A percentile compares a stretch with the other conserved stretches of the same genome.
These are phyloP conservation scores for Sitobion miscanthi DNA, from an alignment of 1,140 invertebrate species.

Conservation along the genomic window DNA sequence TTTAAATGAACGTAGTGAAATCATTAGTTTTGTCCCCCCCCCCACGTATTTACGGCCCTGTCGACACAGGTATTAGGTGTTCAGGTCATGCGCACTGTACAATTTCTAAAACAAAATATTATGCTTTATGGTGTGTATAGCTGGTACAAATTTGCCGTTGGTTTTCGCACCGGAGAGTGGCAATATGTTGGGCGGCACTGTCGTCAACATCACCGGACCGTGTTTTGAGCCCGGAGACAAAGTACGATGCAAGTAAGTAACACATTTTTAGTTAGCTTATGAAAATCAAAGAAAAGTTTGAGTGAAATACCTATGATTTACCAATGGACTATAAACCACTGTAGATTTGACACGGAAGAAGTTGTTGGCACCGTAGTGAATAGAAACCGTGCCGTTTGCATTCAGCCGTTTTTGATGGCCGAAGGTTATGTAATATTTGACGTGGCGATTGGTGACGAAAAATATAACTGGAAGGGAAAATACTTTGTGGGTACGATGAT, in stretches of 20 bases:
- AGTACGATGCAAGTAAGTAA: conserved; percentile 71
- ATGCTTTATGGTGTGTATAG: conserved; percentile 66
- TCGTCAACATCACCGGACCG: conserved; percentile 94
- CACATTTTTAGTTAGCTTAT: neutral
- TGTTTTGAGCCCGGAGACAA: conserved; percentile 79
- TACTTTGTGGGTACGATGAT: conserved; percentile 81
- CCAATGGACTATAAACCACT: neutral
- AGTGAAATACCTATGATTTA: neutral
- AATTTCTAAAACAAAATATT: neutral
- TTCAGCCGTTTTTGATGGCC: conserved; percentile 86
- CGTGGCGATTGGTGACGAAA: conserved; percentile 82
- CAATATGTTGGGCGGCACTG: conserved; percentile 92
- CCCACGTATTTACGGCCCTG: too few species aligned
- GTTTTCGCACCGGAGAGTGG: conserved; percentile 92
- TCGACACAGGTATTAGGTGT: too few species aligned
- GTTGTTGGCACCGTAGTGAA: conserved; percentile 78
- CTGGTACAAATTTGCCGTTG: conserved; percentile 78
- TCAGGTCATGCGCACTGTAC: neutral
- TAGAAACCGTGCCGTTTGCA: conserved; percentile 83
- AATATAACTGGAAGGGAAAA: conserved; percentile 88
- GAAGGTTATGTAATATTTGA: conserved; percentile 90
- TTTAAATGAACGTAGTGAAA: too few species aligned
- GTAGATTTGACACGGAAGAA: conserved; percentile 75
- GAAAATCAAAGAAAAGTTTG: too few species aligned
- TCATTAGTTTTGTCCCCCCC: too few species aligned